Percentiles rank a stretch among this genome's conserved stretches.
Conservation (phyloP, 2,113 vertebrate genomes). For the Cryptotis parvus region DNA sequence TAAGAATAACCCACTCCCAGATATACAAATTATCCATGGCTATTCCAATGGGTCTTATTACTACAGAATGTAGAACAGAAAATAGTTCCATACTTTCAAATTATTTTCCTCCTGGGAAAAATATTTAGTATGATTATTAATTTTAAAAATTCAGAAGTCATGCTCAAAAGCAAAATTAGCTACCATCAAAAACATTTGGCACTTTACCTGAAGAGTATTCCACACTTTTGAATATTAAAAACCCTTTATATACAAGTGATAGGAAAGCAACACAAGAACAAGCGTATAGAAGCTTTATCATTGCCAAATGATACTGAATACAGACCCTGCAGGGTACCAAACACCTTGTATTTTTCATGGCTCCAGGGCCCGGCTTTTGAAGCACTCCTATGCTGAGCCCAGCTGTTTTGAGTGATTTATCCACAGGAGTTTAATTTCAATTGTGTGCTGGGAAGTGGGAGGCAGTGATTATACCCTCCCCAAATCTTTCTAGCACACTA, state of each 20-base stretch:
- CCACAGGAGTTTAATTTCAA: conserved; percentile 79
- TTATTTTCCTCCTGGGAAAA: conserved; percentile 39
- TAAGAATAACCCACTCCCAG: conserved; percentile 36
- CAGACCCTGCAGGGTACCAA: conserved; percentile 58
- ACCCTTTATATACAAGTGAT: neutral
- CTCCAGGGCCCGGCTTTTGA: conserved; percentile 40
- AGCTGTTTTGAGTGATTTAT: conserved; percentile 75
- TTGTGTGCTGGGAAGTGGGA: conserved; percentile 63
- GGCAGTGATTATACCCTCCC: conserved; percentile 71
- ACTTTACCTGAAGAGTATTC: neutral
- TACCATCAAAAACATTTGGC: neutral
- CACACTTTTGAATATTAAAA: conserved; percentile 32
- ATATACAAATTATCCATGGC: conserved; percentile 40
- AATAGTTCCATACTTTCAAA: neutral
- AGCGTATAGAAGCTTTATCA: conserved; percentile 14
- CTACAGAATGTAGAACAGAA: conserved; percentile 22
- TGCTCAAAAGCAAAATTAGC: neutral
- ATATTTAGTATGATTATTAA: neutral
- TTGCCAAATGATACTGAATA: conserved; percentile 59
- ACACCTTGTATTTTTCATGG: conserved; percentile 50
- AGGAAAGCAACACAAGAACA: neutral
- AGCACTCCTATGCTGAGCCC: conserved; percentile 32
- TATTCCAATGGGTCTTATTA: neutral
- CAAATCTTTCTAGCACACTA: conserved; percentile 68
- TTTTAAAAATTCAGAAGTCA: neutral